Conservation (phyloP, 2,888 invertebrate species). For the Drosophila recens region DNA sequence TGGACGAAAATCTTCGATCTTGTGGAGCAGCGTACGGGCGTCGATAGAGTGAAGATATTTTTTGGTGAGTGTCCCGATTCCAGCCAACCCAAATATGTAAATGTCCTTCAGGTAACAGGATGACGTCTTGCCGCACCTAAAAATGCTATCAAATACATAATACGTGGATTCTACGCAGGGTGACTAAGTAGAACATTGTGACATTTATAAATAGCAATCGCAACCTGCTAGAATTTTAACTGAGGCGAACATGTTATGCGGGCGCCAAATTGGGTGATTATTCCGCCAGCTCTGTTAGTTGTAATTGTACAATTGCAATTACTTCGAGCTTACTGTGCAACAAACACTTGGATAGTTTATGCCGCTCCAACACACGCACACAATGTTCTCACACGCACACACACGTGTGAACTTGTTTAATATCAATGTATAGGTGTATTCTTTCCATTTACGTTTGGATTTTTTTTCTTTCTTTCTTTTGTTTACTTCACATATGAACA, state of each 20-base stretch:
- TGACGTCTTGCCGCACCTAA: conserved; percentile 25
- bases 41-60: conserved; percentile 91
- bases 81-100: background rate
- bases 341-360: conserved; percentile 23
- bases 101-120: conserved; percentile 22
- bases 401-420: background rate
- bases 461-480: conserved; percentile 43
- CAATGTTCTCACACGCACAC: conserved; percentile 3
- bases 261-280: conserved; percentile 43
- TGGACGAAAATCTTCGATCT: conserved; percentile 89
- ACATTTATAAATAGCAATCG: conserved; percentile 66
- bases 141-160: conserved; percentile 27
- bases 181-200: conserved; percentile 43
- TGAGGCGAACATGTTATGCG: conserved; percentile 34
- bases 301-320: conserved; percentile 29
- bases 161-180: conserved; percentile 51
- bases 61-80: conserved; percentile 88
- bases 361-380: conserved; percentile 22
- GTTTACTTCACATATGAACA: conserved; percentile 70
- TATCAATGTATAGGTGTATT: conserved; percentile 15
- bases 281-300: conserved; percentile 13
- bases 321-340: conserved; percentile 7
- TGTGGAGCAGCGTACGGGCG: conserved; percentile 90
- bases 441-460: conserved; percentile 46
- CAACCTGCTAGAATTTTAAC: conserved; percentile 56